Percentiles rank a stretch among this genome's conserved stretches.
phyloP scores from a whole-genome alignment of 2,888 invertebrate genomes.

The Limnephilus auricula region DNA sequence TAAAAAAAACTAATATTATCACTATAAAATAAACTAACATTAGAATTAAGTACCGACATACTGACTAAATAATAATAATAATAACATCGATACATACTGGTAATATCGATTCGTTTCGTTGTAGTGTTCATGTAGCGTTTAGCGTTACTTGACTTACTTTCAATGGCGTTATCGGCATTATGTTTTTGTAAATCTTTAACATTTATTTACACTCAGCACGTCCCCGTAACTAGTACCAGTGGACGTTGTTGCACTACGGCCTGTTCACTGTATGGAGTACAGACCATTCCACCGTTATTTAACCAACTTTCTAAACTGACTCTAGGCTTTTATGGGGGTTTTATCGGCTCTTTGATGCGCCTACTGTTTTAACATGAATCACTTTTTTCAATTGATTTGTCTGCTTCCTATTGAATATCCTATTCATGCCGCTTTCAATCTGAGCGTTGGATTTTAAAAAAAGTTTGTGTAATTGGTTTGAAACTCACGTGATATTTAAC shows the following conservation, averaged over 20 bases:
- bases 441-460: too few species aligned
- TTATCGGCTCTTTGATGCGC: not conserved
- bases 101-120: not conserved
- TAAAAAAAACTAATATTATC: too few species aligned
- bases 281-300: not conserved
- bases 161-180: not conserved
- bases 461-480: too few species aligned
- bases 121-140: not conserved
- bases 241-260: not conserved
- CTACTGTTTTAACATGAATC: not conserved
- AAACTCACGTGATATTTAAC: too few species aligned
- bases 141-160: not conserved
- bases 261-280: not conserved
- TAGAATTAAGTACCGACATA: not conserved
- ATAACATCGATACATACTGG: not conserved
- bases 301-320: constrained; percentile 2
- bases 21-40: not conserved
- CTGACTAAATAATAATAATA: not conserved
- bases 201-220: not conserved
- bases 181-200: not conserved
- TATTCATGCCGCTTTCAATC: too few species aligned
- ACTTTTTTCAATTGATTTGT: not conserved
- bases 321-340: not conserved
- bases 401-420: not conserved
- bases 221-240: not conserved